Evolutionary conservation across 2,113 vertebrate species (phyloP).

Genomic region (Chaetops frenatus): DNA sequence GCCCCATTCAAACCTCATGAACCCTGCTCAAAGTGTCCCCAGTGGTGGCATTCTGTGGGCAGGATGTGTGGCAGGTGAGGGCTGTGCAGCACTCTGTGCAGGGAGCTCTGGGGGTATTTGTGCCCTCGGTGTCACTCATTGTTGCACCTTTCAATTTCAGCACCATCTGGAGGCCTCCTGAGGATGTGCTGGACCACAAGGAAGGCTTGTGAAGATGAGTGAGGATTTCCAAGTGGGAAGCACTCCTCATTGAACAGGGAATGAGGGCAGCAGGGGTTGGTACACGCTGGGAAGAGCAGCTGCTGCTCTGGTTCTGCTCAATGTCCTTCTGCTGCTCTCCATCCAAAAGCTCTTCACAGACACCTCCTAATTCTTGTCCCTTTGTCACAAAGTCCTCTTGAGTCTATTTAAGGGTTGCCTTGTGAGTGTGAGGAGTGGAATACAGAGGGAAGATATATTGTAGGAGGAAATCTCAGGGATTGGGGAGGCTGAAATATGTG

Average conservation of each 20-base stretch:
- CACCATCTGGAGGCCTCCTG: neutral
- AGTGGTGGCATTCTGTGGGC: neutral
- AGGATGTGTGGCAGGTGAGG: neutral
- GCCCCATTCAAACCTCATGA: neutral
- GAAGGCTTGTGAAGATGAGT: neutral
- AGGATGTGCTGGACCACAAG: neutral
- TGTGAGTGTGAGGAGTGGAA: neutral
- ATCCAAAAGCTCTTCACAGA: neutral
- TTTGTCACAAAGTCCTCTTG: neutral
- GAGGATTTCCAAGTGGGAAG: neutral
- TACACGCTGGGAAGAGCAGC: accelerated
- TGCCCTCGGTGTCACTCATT: neutral
- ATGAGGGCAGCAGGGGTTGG: neutral
- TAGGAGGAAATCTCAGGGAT: neutral
- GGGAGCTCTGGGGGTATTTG: accelerated
- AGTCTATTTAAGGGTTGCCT: neutral
- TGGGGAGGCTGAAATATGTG: neutral
- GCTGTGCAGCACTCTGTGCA: accelerated
- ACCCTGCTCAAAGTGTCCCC: neutral
- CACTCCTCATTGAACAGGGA: accelerated
- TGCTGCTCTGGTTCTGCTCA: neutral
- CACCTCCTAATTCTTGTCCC: neutral
- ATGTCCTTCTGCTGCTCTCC: neutral
- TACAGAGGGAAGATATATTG: neutral
- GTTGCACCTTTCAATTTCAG: neutral